Percentiles rank a stretch among this genome's conserved stretches.
These are phyloP conservation scores for Eilema caniola DNA, from an alignment of 2,888 invertebrate species.

Conservation along the genomic window DNA sequence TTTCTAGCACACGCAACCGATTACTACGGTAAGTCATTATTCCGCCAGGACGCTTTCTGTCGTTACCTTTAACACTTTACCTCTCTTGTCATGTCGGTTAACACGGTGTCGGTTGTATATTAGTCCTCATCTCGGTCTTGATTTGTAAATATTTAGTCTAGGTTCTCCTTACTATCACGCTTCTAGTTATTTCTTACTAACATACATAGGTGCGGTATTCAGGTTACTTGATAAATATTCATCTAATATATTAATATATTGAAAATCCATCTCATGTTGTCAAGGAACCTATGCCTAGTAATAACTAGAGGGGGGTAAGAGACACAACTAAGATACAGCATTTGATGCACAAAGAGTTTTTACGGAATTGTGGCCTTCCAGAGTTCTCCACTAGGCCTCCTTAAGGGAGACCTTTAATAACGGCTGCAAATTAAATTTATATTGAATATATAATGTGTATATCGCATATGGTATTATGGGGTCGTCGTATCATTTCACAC, in stretches of 20 bases:
- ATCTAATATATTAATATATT: conserved; percentile 27
- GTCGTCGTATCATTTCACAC: conserved; percentile 83
- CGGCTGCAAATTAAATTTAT: conserved; percentile 70
- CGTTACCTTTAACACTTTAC: conserved; percentile 67
- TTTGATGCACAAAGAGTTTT: conserved; percentile 57
- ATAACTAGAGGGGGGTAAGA: conserved; percentile 59
- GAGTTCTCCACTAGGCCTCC: conserved; percentile 85
- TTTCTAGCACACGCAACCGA: conserved; percentile 97
- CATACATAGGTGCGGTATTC: conserved; percentile 70
- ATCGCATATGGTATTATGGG: conserved; percentile 81
- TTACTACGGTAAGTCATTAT: conserved; percentile 99
- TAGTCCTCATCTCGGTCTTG: conserved; percentile 67
- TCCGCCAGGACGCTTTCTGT: conserved; percentile 86
- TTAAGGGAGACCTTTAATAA: conserved; percentile 53
- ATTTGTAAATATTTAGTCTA: conserved; percentile 75
- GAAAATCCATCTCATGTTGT: conserved; percentile 57
- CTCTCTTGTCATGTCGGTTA: conserved; percentile 69
- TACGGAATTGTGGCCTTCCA: conserved; percentile 82
- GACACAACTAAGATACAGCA: conserved; percentile 59
- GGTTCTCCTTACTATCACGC: conserved; percentile 76
- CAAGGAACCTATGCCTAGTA: conserved; percentile 74
- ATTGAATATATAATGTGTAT: conserved; percentile 74
- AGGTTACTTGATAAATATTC: conserved; percentile 77
- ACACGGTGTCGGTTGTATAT: conserved; percentile 80
- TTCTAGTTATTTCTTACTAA: conserved; percentile 84